Conservation (phyloP, 2,797 vertebrate genomes). For the Nasua narica region DNA sequence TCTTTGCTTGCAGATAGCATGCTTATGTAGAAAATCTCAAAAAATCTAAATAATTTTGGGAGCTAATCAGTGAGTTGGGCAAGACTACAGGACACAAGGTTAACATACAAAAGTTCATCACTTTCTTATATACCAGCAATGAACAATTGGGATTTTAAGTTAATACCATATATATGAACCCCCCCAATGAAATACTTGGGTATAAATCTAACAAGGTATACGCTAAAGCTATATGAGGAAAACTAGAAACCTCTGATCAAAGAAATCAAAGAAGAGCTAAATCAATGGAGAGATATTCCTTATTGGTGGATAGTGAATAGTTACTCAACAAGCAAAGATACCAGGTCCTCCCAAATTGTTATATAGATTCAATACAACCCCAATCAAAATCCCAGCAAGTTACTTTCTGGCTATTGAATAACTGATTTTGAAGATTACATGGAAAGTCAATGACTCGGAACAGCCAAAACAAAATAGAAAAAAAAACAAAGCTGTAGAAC, state of each 20-base stretch:
- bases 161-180: neutral
- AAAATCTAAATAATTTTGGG: neutral
- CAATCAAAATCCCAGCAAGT: neutral
- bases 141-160: neutral
- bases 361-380: neutral
- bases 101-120: neutral
- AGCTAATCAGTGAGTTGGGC: neutral
- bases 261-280: neutral
- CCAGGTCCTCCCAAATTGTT: neutral
- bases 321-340: neutral
- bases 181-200: neutral
- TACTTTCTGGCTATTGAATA: neutral
- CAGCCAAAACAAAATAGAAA: neutral
- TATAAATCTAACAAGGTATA: neutral
- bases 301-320: neutral
- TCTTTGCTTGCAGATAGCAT: neutral
- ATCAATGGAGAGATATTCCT: neutral
- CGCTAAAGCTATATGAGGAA: neutral
- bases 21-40: neutral
- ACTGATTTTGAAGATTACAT: neutral
- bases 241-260: neutral
- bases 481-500: neutral
- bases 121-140: neutral
- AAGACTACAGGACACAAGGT: neutral
- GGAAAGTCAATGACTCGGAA: neutral